phyloP scores from a whole-genome alignment of 2,888 invertebrate genomes.

The Dascillus cervinus region DNA sequence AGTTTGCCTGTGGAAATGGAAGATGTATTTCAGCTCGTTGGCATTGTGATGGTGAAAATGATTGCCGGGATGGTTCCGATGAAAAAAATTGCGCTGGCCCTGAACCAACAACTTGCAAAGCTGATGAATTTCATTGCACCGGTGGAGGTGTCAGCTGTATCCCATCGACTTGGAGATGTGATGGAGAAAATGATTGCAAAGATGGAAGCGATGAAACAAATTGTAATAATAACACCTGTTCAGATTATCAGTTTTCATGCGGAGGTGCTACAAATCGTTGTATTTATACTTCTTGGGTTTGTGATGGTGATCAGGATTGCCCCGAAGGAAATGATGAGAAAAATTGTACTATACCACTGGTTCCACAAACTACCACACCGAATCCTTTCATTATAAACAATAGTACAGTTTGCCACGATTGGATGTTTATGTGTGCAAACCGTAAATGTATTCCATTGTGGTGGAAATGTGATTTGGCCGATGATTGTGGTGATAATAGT shows the following conservation, averaged over 20 bases:
- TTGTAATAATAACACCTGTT: slow-evolving; percentile 61
- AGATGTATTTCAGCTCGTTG: slow-evolving; percentile 61
- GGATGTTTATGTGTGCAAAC: slow-evolving; percentile 72
- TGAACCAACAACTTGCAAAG: slow-evolving; percentile 35
- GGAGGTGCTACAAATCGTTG: slow-evolving; percentile 45
- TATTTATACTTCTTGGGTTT: slow-evolving; percentile 68
- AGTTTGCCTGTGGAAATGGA: slow-evolving; percentile 66
- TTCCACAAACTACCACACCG: slow-evolving; percentile 23
- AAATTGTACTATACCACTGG: slow-evolving; percentile 49
- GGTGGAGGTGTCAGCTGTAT: slow-evolving; percentile 54
- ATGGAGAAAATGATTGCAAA: slow-evolving; percentile 70
- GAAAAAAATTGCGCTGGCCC: slow-evolving; percentile 52
- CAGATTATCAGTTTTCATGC: slow-evolving; percentile 67
- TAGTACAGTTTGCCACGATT: slow-evolving; percentile 53
- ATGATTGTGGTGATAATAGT: slow-evolving; percentile 68
- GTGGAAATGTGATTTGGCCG: slow-evolving; percentile 73
- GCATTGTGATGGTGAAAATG: slow-evolving; percentile 69
- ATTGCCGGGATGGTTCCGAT: slow-evolving; percentile 67
- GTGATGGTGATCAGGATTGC: slow-evolving; percentile 78
- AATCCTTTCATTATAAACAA: slow-evolving; percentile 29
- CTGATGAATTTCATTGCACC: slow-evolving; percentile 52
- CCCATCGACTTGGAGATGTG: slow-evolving; percentile 71
- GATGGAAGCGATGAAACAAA: slow-evolving; percentile 66
- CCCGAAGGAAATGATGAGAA: slow-evolving; percentile 59
- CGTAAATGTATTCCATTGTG: slow-evolving; percentile 66